Percentiles rank a stretch among this genome's conserved stretches.
phyloP scores from a whole-genome alignment of 2,888 invertebrate species.

The Melipona bicolor region DNA sequence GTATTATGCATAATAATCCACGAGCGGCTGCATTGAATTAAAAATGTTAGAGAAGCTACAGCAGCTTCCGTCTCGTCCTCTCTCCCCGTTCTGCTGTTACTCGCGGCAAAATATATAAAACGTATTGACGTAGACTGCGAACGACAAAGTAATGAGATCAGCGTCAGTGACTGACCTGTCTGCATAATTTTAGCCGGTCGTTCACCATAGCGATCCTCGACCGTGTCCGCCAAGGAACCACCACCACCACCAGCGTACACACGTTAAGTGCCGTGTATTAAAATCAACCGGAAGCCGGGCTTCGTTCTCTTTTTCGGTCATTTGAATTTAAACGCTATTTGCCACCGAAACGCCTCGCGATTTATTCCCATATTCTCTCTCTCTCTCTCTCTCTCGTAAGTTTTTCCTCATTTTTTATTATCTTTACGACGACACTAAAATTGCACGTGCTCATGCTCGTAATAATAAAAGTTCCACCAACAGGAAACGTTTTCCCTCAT shows the following conservation, averaged over 20 bases:
- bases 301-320: neutral
- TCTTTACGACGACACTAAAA: slow-evolving; percentile 17
- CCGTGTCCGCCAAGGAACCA: slow-evolving; percentile 5
- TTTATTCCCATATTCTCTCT: neutral
- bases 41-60: slow-evolving; percentile 47
- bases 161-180: slow-evolving; percentile 49
- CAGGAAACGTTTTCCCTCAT: slow-evolving; percentile 12
- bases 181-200: slow-evolving; percentile 49
- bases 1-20: slow-evolving; percentile 62
- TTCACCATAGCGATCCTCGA: slow-evolving; percentile 10
- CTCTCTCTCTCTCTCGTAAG: neutral
- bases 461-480: slow-evolving; percentile 30
- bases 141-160: slow-evolving; percentile 60
- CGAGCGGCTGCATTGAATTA: slow-evolving; percentile 54
- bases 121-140: slow-evolving; percentile 46
- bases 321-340: neutral
- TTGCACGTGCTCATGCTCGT: slow-evolving; percentile 8
- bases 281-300: neutral
- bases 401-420: slow-evolving; percentile 3
- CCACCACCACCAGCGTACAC: slow-evolving; percentile 4
- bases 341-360: neutral
- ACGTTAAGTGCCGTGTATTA: slow-evolving; percentile 10
- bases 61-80: neutral
- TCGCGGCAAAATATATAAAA: slow-evolving; percentile 42
- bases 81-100: neutral